Evolutionary conservation across 2,888 invertebrate genomes (phyloP).

Genomic region (Coelopa pilipes): DNA sequence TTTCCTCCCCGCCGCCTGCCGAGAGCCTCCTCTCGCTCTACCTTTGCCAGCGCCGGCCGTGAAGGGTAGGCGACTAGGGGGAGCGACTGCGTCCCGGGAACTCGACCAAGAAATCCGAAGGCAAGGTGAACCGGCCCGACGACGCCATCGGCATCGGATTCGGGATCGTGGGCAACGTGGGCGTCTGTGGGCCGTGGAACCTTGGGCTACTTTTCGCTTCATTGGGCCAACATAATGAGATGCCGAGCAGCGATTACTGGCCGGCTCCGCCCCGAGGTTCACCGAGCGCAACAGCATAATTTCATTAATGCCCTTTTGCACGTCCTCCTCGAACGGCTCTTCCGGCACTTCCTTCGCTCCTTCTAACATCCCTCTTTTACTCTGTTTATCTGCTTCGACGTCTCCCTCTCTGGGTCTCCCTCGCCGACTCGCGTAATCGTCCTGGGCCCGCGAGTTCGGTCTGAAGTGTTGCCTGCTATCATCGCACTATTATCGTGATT

Average conservation of each 20-base stretch:
- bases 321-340: neutral
- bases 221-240: slow-evolving; percentile 44
- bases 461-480: slow-evolving; percentile 22
- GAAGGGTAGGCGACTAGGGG: neutral
- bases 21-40: neutral
- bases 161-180: neutral
- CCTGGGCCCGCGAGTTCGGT: neutral
- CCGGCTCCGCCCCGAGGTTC: neutral
- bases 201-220: slow-evolving; percentile 46
- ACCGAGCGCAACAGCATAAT: slow-evolving; percentile 35
- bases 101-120: slow-evolving; percentile 39
- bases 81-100: neutral
- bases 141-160: slow-evolving; percentile 30
- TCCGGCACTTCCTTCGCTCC: neutral
- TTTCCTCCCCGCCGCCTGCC: neutral
- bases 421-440: no score
- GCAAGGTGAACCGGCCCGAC: slow-evolving; percentile 44
- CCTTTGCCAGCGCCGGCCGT: neutral
- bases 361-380: neutral
- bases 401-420: no score
- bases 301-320: slow-evolving; percentile 33
- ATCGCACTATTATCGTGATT: slow-evolving; percentile 28
- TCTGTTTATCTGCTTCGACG: neutral
- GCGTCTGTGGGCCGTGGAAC: neutral
- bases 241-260: slow-evolving; percentile 25